A percentile compares a stretch with the other conserved stretches of the same genome.
These are phyloP conservation scores for Glareola pratincola DNA, from an alignment of 2,113 vertebrate genomes.

Conservation along the genomic window DNA sequence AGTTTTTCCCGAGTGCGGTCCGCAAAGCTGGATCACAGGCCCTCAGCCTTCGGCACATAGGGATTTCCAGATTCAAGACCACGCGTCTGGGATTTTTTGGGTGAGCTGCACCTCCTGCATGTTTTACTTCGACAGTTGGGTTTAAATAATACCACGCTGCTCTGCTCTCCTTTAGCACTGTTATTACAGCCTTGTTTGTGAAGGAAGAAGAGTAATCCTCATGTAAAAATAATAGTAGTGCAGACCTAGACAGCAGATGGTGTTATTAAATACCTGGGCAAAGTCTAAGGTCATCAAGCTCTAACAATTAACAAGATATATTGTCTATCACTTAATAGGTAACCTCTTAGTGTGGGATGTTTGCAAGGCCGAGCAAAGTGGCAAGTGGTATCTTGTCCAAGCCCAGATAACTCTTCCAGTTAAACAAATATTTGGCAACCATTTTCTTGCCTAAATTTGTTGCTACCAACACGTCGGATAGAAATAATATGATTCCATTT, in stretches of 20 bases:
- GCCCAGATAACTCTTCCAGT: constrained; percentile 2
- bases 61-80: not conserved
- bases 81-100: not conserved
- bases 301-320: constrained; percentile 67
- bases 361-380: not conserved
- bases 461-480: not conserved
- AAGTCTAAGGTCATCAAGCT: constrained; percentile 68
- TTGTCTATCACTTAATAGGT: constrained; percentile 58
- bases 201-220: constrained; percentile 58
- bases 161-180: constrained; percentile 37
- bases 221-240: constrained; percentile 46
- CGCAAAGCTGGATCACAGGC: not conserved
- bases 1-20: not conserved
- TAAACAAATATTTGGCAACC: constrained; percentile 46
- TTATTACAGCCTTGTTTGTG: constrained; percentile 44
- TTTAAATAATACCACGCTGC: constrained; percentile 45
- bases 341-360: constrained; percentile 44
- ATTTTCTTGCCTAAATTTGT: constrained; percentile 43
- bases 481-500: constrained; percentile 25
- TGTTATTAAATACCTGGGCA: constrained; percentile 69
- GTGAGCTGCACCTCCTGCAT: not conserved
- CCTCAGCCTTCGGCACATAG: not conserved
- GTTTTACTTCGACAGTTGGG: not conserved
- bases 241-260: constrained; percentile 60
- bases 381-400: constrained; percentile 25